These are phyloP conservation scores for Sinocyclocheilus maitianheensis DNA, from an alignment of 2,113 vertebrate species.

Conservation along the genomic window DNA sequence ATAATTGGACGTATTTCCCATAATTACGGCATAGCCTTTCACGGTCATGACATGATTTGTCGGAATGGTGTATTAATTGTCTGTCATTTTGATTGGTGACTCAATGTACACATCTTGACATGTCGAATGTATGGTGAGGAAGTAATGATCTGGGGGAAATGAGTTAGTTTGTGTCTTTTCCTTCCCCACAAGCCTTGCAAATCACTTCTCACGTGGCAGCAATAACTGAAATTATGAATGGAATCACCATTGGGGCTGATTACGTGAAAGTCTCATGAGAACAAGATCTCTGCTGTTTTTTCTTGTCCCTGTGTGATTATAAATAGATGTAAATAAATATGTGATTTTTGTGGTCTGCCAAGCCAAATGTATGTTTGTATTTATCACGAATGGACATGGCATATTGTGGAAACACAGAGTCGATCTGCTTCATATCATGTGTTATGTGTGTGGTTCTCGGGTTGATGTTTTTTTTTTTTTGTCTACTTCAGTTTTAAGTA, in stretches of 20 bases:
- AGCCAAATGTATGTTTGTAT: constrained; percentile 8
- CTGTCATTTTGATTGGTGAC: constrained; percentile 21
- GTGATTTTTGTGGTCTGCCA: constrained; percentile 9
- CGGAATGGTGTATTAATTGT: constrained; percentile 22
- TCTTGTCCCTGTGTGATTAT: constrained; percentile 26
- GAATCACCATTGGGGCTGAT: background rate
- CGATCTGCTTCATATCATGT: background rate
- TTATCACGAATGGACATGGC: background rate
- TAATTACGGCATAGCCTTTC: constrained; percentile 26
- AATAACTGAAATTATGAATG: constrained; percentile 6
- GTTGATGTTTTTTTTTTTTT: background rate
- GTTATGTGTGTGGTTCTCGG: background rate
- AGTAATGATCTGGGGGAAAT: constrained; percentile 16
- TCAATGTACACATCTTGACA: constrained; percentile 17
- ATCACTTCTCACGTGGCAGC: constrained; percentile 6
- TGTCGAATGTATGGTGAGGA: constrained; percentile 24
- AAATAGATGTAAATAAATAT: constrained; percentile 35
- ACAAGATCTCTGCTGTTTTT: background rate
- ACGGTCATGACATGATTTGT: constrained; percentile 19
- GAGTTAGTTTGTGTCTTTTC: background rate
- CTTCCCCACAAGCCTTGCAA: background rate
- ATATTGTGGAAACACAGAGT: background rate
- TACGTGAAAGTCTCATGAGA: background rate
- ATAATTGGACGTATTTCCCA: constrained; percentile 34
- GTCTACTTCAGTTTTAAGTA: background rate